Evolutionary conservation across 2,888 invertebrate genomes (phyloP).

Genomic region (Sussaba pulchella): DNA sequence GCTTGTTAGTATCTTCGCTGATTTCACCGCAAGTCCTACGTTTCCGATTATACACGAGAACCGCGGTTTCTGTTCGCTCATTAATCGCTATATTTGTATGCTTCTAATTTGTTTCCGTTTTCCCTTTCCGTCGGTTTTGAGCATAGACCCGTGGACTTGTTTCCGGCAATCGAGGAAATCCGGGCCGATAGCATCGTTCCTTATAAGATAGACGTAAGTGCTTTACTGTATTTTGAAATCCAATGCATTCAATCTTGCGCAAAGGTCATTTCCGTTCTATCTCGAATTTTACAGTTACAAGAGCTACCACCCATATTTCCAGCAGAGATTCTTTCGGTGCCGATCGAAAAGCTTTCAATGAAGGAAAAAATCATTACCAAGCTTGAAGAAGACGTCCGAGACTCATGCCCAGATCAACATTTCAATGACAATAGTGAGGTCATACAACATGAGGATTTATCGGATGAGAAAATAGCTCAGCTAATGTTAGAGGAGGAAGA

Average conservation of each 20-base stretch:
- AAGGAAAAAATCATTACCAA: conserved; percentile 66
- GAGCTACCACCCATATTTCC: conserved; percentile 75
- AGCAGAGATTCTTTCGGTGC: conserved; percentile 69
- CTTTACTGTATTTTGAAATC: conserved; percentile 5
- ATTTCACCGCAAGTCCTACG: too few species aligned
- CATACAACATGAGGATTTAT: conserved; percentile 84
- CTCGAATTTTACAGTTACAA: conserved; percentile 46
- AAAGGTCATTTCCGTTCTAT: not conserved
- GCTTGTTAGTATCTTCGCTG: too few species aligned
- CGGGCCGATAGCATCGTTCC: conserved; percentile 81
- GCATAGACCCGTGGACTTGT: conserved; percentile 79
- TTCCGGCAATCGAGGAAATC: conserved; percentile 78
- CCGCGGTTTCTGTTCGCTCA: too few species aligned
- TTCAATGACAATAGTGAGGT: conserved; percentile 79
- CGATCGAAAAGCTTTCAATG: conserved; percentile 66
- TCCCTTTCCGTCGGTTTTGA: too few species aligned
- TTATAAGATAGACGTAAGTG: conserved; percentile 82
- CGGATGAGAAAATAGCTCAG: conserved; percentile 89
- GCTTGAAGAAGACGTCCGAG: conserved; percentile 64
- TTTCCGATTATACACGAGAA: too few species aligned
- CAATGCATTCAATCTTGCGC: not conserved
- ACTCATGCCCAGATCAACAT: conserved; percentile 74
- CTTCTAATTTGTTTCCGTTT: too few species aligned
- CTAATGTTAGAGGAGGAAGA: conserved; percentile 89
- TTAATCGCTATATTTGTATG: too few species aligned